Evolutionary conservation across 2,888 invertebrate species (phyloP).

Genomic region (Petrolisthes cinctipes): DNA sequence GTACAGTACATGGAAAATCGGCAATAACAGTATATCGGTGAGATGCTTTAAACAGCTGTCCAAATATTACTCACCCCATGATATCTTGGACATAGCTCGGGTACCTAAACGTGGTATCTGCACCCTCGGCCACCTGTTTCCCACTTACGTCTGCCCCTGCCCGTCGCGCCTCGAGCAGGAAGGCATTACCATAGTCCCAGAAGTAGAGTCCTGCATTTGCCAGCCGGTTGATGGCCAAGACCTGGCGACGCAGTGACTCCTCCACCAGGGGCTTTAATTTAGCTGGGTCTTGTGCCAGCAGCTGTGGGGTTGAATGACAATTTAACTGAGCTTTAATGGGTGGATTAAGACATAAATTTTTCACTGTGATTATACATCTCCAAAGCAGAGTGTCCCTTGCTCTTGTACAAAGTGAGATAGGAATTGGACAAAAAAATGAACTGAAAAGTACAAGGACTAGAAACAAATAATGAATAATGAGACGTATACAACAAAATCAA

Average conservation of each 20-base stretch:
- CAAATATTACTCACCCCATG: conserved; percentile 72
- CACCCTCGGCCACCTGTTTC: conserved; percentile 67
- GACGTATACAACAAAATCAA: neutral
- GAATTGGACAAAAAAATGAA: neutral
- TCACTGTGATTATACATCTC: too few relatives aligned
- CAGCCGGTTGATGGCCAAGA: conserved; percentile 73
- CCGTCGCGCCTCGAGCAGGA: conserved; percentile 75
- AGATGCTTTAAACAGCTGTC: neutral
- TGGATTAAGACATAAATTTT: too few relatives aligned
- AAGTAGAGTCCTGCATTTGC: conserved; percentile 73
- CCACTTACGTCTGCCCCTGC: conserved; percentile 73
- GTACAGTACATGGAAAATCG: neutral
- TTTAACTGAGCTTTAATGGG: too few relatives aligned
- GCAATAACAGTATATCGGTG: neutral
- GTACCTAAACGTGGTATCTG: conserved; percentile 69
- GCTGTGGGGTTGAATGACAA: conserved; percentile 45
- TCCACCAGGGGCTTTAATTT: conserved; percentile 73
- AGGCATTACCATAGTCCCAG: conserved; percentile 78
- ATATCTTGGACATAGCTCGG: conserved; percentile 77
- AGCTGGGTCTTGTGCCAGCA: conserved; percentile 72
- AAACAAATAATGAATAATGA: neutral
- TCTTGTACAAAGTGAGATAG: neutral
- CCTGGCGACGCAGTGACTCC: conserved; percentile 74
- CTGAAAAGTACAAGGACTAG: neutral
- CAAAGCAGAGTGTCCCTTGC: neutral